Evolutionary conservation across 2,113 vertebrate genomes (phyloP).

Genomic region (Anser brachyrhynchus): DNA sequence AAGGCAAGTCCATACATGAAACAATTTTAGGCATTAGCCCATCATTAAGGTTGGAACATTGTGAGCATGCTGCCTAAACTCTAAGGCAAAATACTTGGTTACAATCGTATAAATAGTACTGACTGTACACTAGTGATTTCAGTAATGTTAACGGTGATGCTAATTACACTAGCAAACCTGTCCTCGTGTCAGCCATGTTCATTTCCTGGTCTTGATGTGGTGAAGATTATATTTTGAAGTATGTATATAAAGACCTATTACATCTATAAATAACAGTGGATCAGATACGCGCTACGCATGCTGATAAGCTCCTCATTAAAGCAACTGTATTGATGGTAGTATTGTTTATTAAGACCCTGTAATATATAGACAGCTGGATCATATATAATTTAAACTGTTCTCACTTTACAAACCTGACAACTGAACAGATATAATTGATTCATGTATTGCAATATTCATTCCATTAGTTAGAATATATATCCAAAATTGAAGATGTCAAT

Average conservation of each 20-base stretch:
- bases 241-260: neutral
- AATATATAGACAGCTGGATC: constrained; percentile 32
- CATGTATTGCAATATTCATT: constrained; percentile 60
- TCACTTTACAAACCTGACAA: constrained; percentile 68
- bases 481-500: constrained; percentile 74
- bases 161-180: neutral
- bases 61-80: neutral
- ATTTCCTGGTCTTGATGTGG: neutral
- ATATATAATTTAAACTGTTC: constrained; percentile 53
- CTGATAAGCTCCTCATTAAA: constrained; percentile 52
- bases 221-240: neutral
- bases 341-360: constrained; percentile 10
- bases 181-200: neutral
- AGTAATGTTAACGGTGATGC: neutral
- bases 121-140: neutral
- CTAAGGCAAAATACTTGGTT: neutral
- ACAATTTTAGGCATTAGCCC: neutral
- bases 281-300: neutral
- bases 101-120: neutral
- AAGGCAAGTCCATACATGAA: neutral
- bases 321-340: neutral
- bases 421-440: constrained; percentile 71
- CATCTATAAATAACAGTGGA: constrained; percentile 14
- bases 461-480: constrained; percentile 64
- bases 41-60: neutral